Conservation (phyloP, 1,140 invertebrate species). For the Leguminivora glycinivorella region DNA sequence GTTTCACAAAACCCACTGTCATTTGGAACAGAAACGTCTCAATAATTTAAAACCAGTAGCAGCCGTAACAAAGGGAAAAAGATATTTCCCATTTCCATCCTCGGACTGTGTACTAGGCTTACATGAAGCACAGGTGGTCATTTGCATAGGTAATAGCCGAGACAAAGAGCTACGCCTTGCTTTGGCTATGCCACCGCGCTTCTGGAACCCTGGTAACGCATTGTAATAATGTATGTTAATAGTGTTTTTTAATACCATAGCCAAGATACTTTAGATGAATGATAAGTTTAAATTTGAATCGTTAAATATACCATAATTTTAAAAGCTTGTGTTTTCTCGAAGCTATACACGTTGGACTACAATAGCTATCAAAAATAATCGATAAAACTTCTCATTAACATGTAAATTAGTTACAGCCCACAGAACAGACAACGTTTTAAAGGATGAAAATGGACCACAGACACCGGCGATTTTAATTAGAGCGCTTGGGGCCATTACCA, state of each 20-base stretch:
- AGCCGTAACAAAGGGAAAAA: slow-evolving; percentile 48
- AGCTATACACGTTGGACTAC: slow-evolving; percentile 27
- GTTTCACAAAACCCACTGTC: slow-evolving; percentile 25
- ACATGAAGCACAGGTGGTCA: slow-evolving; percentile 69
- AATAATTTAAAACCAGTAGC: slow-evolving; percentile 40
- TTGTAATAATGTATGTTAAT: slow-evolving; percentile 48
- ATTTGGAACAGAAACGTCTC: slow-evolving; percentile 20
- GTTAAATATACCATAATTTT: slow-evolving; percentile 11
- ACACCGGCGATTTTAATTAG: slow-evolving; percentile 75
- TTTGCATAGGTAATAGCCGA: slow-evolving; percentile 68
- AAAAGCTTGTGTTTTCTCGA: slow-evolving; percentile 44
- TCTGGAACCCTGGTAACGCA: slow-evolving; percentile 58
- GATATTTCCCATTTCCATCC: slow-evolving; percentile 62
- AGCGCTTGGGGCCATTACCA: slow-evolving; percentile 59
- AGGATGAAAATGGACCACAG: slow-evolving; percentile 72
- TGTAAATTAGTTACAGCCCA: slow-evolving; percentile 72
- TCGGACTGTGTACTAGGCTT: slow-evolving; percentile 62
- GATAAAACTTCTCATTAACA: slow-evolving; percentile 68
- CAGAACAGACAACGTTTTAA: slow-evolving; percentile 72
- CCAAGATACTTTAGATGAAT: slow-evolving; percentile 13
- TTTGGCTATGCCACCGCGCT: slow-evolving; percentile 45
- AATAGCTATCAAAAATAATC: slow-evolving; percentile 38
- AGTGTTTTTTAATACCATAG: slow-evolving; percentile 22
- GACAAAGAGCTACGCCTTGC: slow-evolving; percentile 59
- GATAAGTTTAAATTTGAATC: slow-evolving; percentile 15